phyloP scores from a whole-genome alignment of 2,888 invertebrate genomes.

The Drosophila demipolita region DNA sequence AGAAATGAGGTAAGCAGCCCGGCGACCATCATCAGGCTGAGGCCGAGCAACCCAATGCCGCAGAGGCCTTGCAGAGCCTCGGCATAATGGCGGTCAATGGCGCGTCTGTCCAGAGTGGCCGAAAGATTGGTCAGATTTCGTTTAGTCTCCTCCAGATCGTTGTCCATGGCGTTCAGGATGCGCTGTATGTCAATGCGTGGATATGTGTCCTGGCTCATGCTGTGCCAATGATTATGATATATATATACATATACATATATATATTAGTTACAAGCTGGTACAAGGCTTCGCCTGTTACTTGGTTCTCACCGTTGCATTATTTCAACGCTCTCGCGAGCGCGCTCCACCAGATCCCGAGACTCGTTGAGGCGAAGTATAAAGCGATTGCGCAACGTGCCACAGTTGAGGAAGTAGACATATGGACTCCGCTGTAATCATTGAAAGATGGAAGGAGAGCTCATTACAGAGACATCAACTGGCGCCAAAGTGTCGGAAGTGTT shows the following conservation, averaged over 20 bases:
- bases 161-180: conserved; percentile 83
- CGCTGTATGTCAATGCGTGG: conserved; percentile 84
- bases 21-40: conserved; percentile 95
- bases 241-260: not conserved
- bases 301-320: conserved; percentile 79
- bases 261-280: not conserved
- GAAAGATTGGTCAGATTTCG: conserved; percentile 85
- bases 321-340: conserved; percentile 84
- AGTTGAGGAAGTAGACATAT: conserved; percentile 85
- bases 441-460: conserved; percentile 2
- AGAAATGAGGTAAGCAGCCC: conserved; percentile 94
- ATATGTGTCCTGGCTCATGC: conserved; percentile 85
- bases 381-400: conserved; percentile 84
- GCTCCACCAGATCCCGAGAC: conserved; percentile 84
- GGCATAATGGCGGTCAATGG: conserved; percentile 93
- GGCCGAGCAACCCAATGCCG: conserved; percentile 92
- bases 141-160: conserved; percentile 84
- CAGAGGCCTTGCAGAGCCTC: conserved; percentile 92
- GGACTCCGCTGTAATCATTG: conserved; percentile 81
- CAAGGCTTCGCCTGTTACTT: not conserved
- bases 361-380: conserved; percentile 85
- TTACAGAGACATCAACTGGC: not conserved
- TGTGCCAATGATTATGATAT: conserved; percentile 31
- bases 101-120: conserved; percentile 92
- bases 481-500: not conserved